Evolutionary conservation across 2,113 vertebrate genomes (phyloP).

Genomic region (Catharus minimus): DNA sequence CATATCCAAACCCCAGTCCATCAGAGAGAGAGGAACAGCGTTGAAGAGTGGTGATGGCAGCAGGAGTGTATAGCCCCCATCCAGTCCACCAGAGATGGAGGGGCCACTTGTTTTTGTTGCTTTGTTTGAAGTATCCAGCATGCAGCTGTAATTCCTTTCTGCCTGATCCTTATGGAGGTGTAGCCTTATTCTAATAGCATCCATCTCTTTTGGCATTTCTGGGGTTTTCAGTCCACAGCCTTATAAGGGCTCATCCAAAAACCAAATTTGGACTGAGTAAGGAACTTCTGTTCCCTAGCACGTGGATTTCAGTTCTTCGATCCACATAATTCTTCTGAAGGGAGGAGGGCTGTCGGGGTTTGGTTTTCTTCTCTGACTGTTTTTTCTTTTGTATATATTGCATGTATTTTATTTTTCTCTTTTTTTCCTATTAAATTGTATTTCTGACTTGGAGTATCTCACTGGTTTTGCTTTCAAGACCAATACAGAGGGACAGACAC

Average conservation of each 20-base stretch:
- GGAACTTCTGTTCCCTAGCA: neutral
- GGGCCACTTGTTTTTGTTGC: neutral
- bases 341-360: neutral
- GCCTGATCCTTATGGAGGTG: neutral
- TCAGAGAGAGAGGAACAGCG: rapidly evolving
- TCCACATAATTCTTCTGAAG: neutral
- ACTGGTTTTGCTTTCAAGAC: too few species aligned
- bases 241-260: rapidly evolving
- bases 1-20: rapidly evolving
- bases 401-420: too few species aligned
- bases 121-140: neutral
- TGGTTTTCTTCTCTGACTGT: too few species aligned
- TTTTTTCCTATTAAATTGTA: too few species aligned
- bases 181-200: neutral
- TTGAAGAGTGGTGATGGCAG: neutral
- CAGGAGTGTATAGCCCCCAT: neutral
- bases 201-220: neutral
- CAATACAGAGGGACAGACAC: too few species aligned
- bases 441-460: too few species aligned
- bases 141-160: neutral
- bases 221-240: neutral
- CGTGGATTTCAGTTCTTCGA: neutral
- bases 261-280: neutral
- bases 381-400: too few species aligned
- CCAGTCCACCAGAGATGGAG: neutral